Conservation (phyloP, 1,140 invertebrate species). For the Ceratosolen fusciceps region DNA sequence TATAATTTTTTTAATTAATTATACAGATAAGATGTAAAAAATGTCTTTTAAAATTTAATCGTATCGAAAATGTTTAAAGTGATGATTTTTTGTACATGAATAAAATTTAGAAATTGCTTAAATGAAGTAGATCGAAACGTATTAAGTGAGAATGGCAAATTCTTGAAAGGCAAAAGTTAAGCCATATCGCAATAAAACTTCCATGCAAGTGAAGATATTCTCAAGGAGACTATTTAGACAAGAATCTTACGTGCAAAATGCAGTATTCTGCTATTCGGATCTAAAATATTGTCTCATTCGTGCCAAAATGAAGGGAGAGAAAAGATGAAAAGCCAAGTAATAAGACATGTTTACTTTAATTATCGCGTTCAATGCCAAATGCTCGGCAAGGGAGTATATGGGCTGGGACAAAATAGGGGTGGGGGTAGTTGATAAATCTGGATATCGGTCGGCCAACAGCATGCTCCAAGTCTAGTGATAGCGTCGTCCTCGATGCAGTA, state of each 20-base stretch:
- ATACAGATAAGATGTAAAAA: too few relatives aligned
- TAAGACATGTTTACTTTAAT: slow-evolving; percentile 33
- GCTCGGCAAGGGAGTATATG: neutral
- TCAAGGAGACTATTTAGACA: neutral
- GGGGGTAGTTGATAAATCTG: slow-evolving; percentile 15
- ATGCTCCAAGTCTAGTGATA: slow-evolving; percentile 25
- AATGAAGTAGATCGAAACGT: neutral
- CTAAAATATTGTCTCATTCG: too few relatives aligned
- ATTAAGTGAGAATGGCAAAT: neutral
- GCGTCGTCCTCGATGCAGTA: slow-evolving; percentile 1
- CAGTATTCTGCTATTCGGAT: neutral
- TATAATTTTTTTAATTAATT: too few relatives aligned
- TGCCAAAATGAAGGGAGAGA: too few relatives aligned
- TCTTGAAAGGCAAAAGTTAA: neutral
- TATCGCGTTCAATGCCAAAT: slow-evolving; percentile 21
- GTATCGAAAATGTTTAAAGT: too few relatives aligned
- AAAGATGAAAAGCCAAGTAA: neutral
- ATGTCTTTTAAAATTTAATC: too few relatives aligned
- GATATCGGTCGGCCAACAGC: neutral
- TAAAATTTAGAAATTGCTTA: too few relatives aligned
- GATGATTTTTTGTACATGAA: too few relatives aligned
- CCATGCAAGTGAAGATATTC: neutral
- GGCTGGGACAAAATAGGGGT: neutral
- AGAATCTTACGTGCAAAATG: slow-evolving; percentile 9
- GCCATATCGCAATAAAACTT: neutral